A percentile compares a stretch with the other conserved stretches of the same genome.
phyloP scores from a whole-genome alignment of 2,113 vertebrate genomes.

The Gambusia holbrooki region DNA sequence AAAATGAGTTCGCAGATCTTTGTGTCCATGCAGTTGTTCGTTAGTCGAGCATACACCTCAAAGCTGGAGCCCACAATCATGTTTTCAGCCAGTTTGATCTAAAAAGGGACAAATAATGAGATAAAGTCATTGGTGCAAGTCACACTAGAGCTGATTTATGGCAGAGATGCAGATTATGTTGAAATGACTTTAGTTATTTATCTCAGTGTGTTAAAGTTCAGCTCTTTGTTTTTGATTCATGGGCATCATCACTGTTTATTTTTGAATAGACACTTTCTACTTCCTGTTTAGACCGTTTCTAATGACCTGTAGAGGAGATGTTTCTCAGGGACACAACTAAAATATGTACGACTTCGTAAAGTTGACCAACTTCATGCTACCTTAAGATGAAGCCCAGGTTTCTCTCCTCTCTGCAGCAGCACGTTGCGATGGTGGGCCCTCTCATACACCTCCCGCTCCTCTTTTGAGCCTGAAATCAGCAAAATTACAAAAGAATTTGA shows the following conservation, averaged over 20 bases:
- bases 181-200: too few species aligned
- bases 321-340: too few species aligned
- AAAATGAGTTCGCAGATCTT: slow-evolving; percentile 78
- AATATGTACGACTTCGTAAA: too few species aligned
- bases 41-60: slow-evolving; percentile 80
- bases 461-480: slow-evolving; percentile 81
- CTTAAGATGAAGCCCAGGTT: slow-evolving; percentile 78
- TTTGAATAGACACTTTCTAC: too few species aligned
- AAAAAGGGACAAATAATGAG: not conserved
- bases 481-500: not conserved
- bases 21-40: slow-evolving; percentile 70
- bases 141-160: too few species aligned
- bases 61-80: slow-evolving; percentile 86
- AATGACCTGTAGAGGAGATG: too few species aligned
- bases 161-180: too few species aligned
- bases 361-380: not conserved
- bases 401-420: slow-evolving; percentile 61
- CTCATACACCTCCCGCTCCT: slow-evolving; percentile 83
- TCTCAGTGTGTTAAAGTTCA: too few species aligned
- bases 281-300: too few species aligned
- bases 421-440: slow-evolving; percentile 82
- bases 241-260: too few species aligned
- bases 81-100: slow-evolving; percentile 83
- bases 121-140: too few species aligned
- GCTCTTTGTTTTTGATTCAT: too few species aligned